Evolutionary conservation across 2,888 invertebrate species (phyloP), one percentile per base, ranked within the genome.

Genomic region (Pegoplata infirma): DNA sequence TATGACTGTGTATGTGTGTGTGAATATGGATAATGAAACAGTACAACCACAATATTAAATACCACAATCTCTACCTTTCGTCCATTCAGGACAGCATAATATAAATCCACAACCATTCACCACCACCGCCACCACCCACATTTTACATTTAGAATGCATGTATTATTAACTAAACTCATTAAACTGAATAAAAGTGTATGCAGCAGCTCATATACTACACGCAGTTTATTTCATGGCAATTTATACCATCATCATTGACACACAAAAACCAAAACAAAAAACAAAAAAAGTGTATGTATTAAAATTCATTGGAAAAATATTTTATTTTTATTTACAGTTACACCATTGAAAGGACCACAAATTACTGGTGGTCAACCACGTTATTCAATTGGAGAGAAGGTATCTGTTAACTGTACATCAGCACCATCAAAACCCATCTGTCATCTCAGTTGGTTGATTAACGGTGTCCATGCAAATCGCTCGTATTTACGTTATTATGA

Each of bases 371-470:
- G 95, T 28, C 92, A 93, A 82, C 93, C 94, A 16, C 93, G 96
- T 78, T 96, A 96, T 90, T 95, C 95, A 89, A 93, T 94, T 80
- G 95, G 95, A 12, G 96, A 96, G 88, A 91, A 92, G 56, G 95
- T 96, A 32, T 92, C 93, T 81, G 94, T 96, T 82, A 96, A 95
- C 90, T 96, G 96, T 90, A 95, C 95, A 5, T 96, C 96, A 40
- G 94, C 94, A 14, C 91, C 93, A 82, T 96, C 96, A 51, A 93
- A 94, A 85, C 96, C 96, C 5, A 95, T 95, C 12, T 95, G 96
- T 73, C 92, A 93, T 85, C 92, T 96, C 69, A 93, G 94, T 82
- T 96, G 96, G 96, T 95, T 94, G 91, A 94, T 96, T 90, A 96
- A 96, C 90, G 95, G 95, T 23, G 94, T 95, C 87, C 94, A 94